phyloP scores from a whole-genome alignment of 1,140 invertebrate species.

The Drosophila mojavensis region DNA sequence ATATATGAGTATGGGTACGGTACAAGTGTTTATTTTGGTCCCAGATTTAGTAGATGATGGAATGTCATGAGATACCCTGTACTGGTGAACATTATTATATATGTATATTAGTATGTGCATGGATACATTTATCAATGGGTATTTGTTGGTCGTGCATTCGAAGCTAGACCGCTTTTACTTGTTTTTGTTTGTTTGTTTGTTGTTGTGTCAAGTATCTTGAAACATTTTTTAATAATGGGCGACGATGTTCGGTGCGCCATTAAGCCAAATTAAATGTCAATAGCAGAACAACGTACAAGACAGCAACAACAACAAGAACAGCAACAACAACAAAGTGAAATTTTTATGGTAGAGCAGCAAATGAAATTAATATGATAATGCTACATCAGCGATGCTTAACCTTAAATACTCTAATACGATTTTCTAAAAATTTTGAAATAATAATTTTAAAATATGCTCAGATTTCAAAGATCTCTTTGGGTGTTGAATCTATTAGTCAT shows the following conservation, averaged over 20 bases:
- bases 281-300: constrained; percentile 35
- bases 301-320: not conserved
- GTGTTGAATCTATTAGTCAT: no score
- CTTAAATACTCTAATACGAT: not conserved
- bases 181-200: not conserved
- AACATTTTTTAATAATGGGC: constrained; percentile 36
- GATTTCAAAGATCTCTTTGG: no score
- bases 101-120: not conserved
- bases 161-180: not conserved
- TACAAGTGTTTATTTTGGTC: no score
- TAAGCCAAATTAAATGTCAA: constrained; percentile 78
- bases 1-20: not conserved
- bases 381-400: not conserved
- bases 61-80: no score
- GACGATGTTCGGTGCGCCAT: constrained; percentile 60
- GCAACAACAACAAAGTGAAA: constrained; percentile 9
- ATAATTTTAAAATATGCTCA: no score
- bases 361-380: constrained; percentile 15
- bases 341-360: constrained; percentile 3
- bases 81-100: not conserved
- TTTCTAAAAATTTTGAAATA: no score
- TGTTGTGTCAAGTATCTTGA: constrained; percentile 25
- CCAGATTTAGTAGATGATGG: no score
- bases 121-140: not conserved
- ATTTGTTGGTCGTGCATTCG: not conserved